Evolutionary conservation across 2,797 vertebrate genomes (phyloP).

Genomic region (Anisognathus igniventris): DNA sequence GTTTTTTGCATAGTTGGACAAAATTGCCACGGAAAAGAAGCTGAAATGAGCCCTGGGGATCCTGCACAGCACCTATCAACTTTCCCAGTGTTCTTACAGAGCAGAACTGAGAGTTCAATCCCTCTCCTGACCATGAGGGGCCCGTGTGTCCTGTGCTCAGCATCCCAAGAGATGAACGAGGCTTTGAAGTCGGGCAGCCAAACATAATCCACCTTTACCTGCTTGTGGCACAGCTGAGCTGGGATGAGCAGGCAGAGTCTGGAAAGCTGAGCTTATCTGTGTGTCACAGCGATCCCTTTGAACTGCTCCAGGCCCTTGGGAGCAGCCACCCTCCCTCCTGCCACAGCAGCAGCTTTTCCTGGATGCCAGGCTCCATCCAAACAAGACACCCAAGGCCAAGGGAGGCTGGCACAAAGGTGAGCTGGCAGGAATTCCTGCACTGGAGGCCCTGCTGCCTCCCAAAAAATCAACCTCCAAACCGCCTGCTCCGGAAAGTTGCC

Average conservation of each 20-base stretch:
- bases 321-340: neutral
- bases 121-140: rapidly evolving
- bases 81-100: rapidly evolving
- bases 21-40: neutral
- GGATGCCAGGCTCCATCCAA: conserved; percentile 70
- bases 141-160: neutral
- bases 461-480: neutral
- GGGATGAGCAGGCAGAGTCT: neutral
- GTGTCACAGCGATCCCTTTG: neutral
- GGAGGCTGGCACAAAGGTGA: conserved; percentile 69
- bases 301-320: neutral
- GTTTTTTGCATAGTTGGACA: neutral
- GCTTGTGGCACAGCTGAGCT: neutral
- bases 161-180: neutral
- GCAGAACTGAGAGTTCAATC: neutral
- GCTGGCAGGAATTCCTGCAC: conserved; percentile 68
- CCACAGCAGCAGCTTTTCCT: neutral
- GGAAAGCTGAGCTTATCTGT: neutral
- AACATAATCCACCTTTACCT: neutral
- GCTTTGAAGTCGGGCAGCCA: neutral
- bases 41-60: neutral
- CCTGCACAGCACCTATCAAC: neutral
- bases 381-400: conserved; percentile 64
- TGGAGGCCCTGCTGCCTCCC: conserved; percentile 1
- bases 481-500: neutral